Evolutionary conservation across 2,888 invertebrate species (phyloP), one percentile per base, ranked within the genome.

Genomic region (Agapetus fuscipes): DNA sequence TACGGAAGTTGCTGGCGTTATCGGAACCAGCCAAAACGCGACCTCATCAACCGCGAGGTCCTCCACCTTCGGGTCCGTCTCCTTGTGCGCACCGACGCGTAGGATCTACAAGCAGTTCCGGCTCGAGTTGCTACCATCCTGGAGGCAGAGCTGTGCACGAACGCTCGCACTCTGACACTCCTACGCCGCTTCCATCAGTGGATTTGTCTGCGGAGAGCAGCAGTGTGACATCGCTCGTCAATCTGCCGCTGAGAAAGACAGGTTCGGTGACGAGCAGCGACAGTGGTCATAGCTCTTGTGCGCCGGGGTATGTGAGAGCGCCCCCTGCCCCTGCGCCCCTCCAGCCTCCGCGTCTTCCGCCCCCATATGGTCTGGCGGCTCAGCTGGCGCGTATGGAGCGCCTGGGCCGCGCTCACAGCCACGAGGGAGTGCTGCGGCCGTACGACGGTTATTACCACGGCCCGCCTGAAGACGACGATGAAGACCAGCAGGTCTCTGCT

Each of bases 161-260:
- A 61, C 73, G 90, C 46, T 89, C 89, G 17, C 89, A 90, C 62
- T 89, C 89, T 16, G 90, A 90, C 60, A 88, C 88, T 32, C 87
- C 84, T 13, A 83, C 85, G 34, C 81, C 85, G 35, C 66, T 87
- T 52, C 84, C 85, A 34, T 81, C 85, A 9, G 90, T 94, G 36
- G 89, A 91, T 62, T 72, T 95, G 41, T 91, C 89, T 39, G 87
- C 89, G 20, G 94, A 95, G 66, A 93, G 93, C 64, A 93, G 93
- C 62, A 93, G 91, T 60, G 93, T 94, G 48, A 89, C 93, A 37
- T 90, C 90, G 45, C 77, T 93, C 54, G 87, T 88, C 57, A 90
- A 89, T 71, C 73, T 91, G 63, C 88, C 90, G 46, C 67, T 89
- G 52, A 72, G 90, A 51, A 91, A 93, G 69, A 88, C 87, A 33